Conservation (phyloP, 37 sponge, comb jelly and placozoan genomes). For the Ianthella basta region DNA sequence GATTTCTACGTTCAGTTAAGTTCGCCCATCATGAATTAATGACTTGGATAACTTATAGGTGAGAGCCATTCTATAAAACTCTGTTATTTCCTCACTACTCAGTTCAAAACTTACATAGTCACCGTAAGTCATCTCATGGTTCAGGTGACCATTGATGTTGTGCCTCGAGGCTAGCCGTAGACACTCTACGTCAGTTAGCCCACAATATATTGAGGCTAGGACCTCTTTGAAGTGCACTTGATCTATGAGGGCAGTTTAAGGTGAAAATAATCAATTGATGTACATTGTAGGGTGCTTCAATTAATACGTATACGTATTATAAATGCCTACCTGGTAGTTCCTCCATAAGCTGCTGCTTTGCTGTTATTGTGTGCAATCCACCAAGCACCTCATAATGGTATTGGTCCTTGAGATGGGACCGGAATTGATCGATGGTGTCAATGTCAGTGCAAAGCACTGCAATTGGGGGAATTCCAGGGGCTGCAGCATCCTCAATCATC, state of each 20-base stretch:
- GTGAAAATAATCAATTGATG: background rate
- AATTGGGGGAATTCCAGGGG: slow-evolving; percentile 25
- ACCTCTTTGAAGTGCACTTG: background rate
- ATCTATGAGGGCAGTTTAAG: slow-evolving; percentile 2
- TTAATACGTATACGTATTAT: background rate
- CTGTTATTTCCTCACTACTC: no score
- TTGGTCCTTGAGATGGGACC: slow-evolving; percentile 19
- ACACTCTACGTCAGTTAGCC: slow-evolving; percentile 9
- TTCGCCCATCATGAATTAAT: no score
- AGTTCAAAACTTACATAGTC: slow-evolving; percentile 42
- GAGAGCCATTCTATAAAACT: no score
- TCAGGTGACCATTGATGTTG: slow-evolving; percentile 14
- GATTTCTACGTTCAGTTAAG: no score
- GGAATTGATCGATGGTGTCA: background rate
- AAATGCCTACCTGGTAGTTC: slow-evolving; percentile 29
- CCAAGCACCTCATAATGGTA: slow-evolving; percentile 63
- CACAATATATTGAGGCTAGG: slow-evolving; percentile 8
- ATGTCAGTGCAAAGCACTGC: slow-evolving; percentile 39
- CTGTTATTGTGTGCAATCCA: slow-evolving; percentile 37
- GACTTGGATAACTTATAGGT: no score
- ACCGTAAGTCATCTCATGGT: slow-evolving; percentile 9
- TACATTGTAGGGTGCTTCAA: background rate
- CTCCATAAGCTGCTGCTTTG: background rate
- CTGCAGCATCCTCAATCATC: slow-evolving; percentile 16
- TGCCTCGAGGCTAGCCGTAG: slow-evolving; percentile 6